Conservation (phyloP, 92 coral and sea anemone species). For the Phenganax marumi region DNA sequence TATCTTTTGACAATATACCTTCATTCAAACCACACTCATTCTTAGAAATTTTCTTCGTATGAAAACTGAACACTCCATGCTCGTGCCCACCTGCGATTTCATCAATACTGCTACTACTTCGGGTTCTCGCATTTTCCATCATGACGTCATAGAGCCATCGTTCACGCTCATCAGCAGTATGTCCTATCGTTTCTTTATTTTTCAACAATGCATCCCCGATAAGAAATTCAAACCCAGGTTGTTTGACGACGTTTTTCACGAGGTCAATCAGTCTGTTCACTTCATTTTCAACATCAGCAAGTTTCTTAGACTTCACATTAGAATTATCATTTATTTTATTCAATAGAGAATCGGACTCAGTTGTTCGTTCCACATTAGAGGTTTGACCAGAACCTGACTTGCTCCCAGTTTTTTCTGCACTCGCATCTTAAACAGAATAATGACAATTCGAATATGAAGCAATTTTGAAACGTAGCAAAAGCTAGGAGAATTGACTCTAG, state of each 20-base stretch:
- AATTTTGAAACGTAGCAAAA: no score
- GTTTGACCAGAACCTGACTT: not conserved
- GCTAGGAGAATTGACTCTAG: no score
- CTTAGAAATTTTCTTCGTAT: not conserved
- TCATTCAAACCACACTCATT: not conserved
- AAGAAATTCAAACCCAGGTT: conserved; percentile 36
- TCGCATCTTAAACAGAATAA: not conserved
- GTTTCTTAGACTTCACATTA: not conserved
- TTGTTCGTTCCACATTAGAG: not conserved
- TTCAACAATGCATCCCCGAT: not conserved
- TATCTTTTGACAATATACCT: not conserved
- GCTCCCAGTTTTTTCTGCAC: not conserved
- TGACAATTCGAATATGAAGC: not conserved
- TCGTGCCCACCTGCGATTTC: not conserved
- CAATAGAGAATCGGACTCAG: not conserved
- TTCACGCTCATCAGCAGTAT: conserved; percentile 12
- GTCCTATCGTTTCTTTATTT: conserved; percentile 4
- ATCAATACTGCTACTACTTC: not conserved
- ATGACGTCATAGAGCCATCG: conserved; percentile 31
- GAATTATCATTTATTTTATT: not conserved
- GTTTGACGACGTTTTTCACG: conserved; percentile 25
- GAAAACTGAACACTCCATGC: not conserved
- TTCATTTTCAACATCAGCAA: not conserved
- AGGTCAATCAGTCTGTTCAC: conserved; percentile 25
- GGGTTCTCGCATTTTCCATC: not conserved